phyloP scores from a whole-genome alignment of 2,888 invertebrate species.

The Andricus curvator region DNA sequence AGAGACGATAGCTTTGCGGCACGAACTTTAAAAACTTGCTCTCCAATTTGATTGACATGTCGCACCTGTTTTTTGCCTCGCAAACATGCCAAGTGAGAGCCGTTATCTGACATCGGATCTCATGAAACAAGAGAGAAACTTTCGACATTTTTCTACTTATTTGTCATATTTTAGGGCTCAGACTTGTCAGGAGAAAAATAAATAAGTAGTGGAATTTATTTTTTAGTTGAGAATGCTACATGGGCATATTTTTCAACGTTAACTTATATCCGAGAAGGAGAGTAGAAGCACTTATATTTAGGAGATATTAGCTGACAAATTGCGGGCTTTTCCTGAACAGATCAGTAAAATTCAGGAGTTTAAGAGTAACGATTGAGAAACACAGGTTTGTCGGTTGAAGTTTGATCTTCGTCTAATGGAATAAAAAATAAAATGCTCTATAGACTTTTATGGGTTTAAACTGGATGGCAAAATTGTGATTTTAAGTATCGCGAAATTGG shows the following conservation, averaged over 20 bases:
- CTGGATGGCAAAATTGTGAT: neutral
- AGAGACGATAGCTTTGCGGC: slow-evolving; percentile 17
- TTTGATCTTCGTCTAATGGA: neutral
- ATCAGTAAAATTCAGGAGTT: too few species aligned
- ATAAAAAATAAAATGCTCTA: neutral
- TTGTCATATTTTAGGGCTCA: neutral
- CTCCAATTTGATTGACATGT: slow-evolving; percentile 28
- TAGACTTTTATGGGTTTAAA: neutral
- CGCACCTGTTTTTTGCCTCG: slow-evolving; percentile 27
- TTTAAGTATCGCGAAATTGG: slow-evolving; percentile 3
- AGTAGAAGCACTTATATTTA: too few species aligned
- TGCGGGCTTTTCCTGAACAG: too few species aligned
- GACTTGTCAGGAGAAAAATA: slow-evolving; percentile 3
- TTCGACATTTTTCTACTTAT: slow-evolving; percentile 19
- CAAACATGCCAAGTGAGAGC: slow-evolving; percentile 13
- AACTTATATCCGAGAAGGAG: neutral
- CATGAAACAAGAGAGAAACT: slow-evolving; percentile 2
- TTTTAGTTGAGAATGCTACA: neutral
- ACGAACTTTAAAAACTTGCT: slow-evolving; percentile 29
- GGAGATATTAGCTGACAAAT: too few species aligned
- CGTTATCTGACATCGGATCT: slow-evolving; percentile 2
- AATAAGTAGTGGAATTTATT: neutral
- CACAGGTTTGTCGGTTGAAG: neutral
- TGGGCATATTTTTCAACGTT: neutral
- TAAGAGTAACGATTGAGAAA: too few species aligned